phyloP scores from a whole-genome alignment of 2,888 invertebrate genomes.

The Sarcophaga rosellei region DNA sequence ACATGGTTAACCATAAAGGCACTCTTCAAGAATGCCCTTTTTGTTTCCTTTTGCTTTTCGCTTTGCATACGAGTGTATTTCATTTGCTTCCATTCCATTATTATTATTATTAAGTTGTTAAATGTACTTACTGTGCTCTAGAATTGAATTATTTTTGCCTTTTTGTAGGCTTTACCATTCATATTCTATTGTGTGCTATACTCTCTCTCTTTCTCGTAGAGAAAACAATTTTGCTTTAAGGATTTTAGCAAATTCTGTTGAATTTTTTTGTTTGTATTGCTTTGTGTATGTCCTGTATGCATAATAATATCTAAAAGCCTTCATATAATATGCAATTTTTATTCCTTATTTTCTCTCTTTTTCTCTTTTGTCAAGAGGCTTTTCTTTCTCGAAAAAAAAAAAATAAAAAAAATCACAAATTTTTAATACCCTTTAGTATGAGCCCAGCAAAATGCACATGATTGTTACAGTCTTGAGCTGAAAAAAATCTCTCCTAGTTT shows the following conservation, averaged over 20 bases:
- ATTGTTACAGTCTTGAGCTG: too few relatives aligned
- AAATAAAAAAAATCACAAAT: too few relatives aligned
- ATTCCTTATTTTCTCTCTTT: background rate
- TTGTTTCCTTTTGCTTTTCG: background rate
- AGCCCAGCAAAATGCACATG: too few relatives aligned
- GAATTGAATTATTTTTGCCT: slow-evolving; percentile 15
- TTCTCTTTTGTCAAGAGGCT: background rate
- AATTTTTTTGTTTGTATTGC: background rate
- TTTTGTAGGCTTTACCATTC: background rate
- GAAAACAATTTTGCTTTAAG: slow-evolving; percentile 38
- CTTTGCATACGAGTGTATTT: background rate
- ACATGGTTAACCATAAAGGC: background rate
- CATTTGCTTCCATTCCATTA: background rate
- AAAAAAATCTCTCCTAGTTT: too few relatives aligned
- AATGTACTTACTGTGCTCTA: slow-evolving; percentile 41
- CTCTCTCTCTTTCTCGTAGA: background rate
- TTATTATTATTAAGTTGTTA: background rate
- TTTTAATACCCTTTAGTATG: too few relatives aligned
- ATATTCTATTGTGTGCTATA: too few relatives aligned
- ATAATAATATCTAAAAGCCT: slow-evolving; percentile 24
- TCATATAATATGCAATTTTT: slow-evolving; percentile 38
- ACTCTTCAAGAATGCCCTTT: background rate
- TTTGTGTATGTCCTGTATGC: slow-evolving; percentile 37
- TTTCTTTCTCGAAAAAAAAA: background rate
- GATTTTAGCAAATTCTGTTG: slow-evolving; percentile 28